A percentile compares a stretch with the other conserved stretches of the same genome.
phyloP scores from a whole-genome alignment of 2,113 vertebrate genomes.

The Bombycilla garrulus region DNA sequence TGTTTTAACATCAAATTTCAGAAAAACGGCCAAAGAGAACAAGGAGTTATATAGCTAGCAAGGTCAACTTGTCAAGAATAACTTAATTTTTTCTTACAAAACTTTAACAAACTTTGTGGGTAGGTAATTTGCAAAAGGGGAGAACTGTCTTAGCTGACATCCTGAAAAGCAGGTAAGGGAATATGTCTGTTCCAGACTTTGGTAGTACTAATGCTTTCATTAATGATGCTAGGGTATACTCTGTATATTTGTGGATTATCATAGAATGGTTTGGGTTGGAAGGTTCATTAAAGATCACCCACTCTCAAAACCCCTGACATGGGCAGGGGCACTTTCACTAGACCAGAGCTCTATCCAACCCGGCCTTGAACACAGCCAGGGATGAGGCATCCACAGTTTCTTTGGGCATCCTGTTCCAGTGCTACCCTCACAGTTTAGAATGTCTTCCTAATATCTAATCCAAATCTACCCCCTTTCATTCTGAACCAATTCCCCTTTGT shows the following conservation, averaged over 20 bases:
- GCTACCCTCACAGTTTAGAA: background rate
- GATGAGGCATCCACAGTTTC: background rate
- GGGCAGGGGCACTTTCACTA: background rate
- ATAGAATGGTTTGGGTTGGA: background rate
- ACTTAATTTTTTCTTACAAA: background rate
- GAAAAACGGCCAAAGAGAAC: background rate
- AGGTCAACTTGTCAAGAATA: background rate
- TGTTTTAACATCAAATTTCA: background rate
- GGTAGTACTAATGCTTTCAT: background rate
- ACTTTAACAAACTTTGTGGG: background rate
- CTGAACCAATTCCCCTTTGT: background rate
- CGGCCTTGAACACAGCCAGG: background rate
- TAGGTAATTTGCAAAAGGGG: background rate
- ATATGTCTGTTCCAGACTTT: background rate
- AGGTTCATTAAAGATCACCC: background rate
- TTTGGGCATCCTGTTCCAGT: rapidly evolving
- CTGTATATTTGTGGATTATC: background rate
- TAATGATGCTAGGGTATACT: background rate
- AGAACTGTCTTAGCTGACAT: background rate
- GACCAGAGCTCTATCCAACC: background rate
- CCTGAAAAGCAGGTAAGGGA: rapidly evolving
- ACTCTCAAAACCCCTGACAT: background rate
- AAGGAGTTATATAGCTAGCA: background rate
- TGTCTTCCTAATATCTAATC: background rate
- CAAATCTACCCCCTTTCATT: background rate